Percentiles rank a stretch among this genome's conserved stretches.
phyloP scores from a whole-genome alignment of 2,888 invertebrate genomes.

The Drymonia ruficornis region DNA sequence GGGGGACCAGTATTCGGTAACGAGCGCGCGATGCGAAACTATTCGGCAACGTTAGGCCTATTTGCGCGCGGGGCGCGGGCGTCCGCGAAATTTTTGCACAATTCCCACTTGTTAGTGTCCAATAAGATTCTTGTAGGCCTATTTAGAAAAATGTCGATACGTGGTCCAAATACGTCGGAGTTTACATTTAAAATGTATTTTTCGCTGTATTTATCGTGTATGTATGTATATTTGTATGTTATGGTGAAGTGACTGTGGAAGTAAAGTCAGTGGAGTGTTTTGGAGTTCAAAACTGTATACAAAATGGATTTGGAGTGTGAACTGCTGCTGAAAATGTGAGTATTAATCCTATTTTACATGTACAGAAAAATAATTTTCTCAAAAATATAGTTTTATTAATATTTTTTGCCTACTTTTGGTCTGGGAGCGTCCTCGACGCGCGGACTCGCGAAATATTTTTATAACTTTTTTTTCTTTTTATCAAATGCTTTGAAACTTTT shows the following conservation, averaged over 20 bases:
- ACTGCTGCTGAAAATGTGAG: conserved; percentile 1
- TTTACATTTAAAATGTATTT: conserved; percentile 1
- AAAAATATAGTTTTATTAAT: background rate
- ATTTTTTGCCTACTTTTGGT: background rate
- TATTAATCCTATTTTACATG: background rate
- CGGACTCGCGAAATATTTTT: background rate
- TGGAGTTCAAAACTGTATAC: background rate
- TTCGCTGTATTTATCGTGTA: background rate
- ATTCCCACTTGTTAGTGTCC: conserved; percentile 4
- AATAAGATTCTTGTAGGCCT: conserved; percentile 16
- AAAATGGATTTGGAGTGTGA: background rate
- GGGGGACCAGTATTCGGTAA: background rate
- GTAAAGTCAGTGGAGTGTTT: background rate
- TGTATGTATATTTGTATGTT: background rate
- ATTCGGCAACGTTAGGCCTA: background rate
- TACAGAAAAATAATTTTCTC: background rate
- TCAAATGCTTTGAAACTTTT: background rate
- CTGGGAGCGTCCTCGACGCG: background rate
- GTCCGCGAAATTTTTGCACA: conserved; percentile 8
- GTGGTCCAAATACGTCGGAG: background rate
- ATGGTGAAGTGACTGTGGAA: background rate
- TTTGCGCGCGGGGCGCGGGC: background rate
- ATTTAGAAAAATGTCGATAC: conserved; percentile 9
- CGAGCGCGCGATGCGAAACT: background rate
- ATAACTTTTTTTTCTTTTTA: background rate